phyloP scores from a whole-genome alignment of 2,797 vertebrate genomes.

The Scyliorhinus canicula region DNA sequence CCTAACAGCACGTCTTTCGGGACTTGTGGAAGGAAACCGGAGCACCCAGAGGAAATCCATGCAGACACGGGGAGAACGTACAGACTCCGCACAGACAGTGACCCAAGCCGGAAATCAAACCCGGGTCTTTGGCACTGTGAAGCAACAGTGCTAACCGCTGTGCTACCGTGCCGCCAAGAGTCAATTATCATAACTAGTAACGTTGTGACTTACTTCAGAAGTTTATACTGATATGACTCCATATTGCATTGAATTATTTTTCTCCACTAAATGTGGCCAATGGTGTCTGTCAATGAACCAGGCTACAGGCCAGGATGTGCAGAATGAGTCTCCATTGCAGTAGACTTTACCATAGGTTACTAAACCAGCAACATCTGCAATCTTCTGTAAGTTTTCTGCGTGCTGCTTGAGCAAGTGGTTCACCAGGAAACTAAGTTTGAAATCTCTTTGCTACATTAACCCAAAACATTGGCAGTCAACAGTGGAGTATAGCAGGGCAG shows the following conservation, averaged over 20 bases:
- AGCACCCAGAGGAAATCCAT: no score
- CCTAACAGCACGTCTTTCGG: no score
- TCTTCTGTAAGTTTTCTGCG: background rate
- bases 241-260: background rate
- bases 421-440: background rate
- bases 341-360: background rate
- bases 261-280: background rate
- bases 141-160: no score
- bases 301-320: background rate
- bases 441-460: background rate
- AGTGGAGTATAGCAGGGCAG: no score
- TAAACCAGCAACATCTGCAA: background rate
- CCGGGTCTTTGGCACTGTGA: no score
- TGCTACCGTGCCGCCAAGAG: no score
- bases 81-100: no score
- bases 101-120: no score
- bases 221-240: background rate
- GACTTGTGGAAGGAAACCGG: no score
- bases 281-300: no score
- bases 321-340: background rate
- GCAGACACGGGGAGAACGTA: no score
- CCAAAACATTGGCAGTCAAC: background rate
- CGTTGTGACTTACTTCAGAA: background rate
- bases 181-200: background rate
- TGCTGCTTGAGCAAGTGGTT: background rate